These are phyloP conservation scores for Hippocampus barbouri DNA, from an alignment of 2,113 vertebrate species.

Conservation along the genomic window DNA sequence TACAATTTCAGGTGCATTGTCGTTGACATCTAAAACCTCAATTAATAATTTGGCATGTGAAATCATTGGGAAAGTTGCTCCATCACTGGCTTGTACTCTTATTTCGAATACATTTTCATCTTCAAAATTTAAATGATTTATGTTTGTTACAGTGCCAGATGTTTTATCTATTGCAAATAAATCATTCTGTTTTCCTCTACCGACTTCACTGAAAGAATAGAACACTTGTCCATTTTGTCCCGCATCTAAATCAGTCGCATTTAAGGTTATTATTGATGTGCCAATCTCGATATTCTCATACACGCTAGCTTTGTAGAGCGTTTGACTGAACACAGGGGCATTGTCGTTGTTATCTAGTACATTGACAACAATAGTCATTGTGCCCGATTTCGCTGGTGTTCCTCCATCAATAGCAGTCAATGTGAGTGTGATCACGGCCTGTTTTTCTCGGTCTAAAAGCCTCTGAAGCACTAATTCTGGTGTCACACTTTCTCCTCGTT, in stretches of 20 bases:
- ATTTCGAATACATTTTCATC: conserved; percentile 49
- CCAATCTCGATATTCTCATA: too few species aligned
- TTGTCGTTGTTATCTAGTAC: conserved; percentile 66
- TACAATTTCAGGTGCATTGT: conserved; percentile 54
- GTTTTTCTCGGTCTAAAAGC: conserved; percentile 60
- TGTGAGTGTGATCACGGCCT: conserved; percentile 40
- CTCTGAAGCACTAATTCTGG: conserved; percentile 68
- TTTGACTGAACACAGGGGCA: conserved; percentile 44
- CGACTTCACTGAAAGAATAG: conserved; percentile 40
- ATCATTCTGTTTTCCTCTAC: conserved; percentile 12
- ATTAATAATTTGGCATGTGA: conserved; percentile 37
- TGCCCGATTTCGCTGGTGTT: conserved; percentile 58
- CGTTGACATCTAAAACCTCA: conserved; percentile 56
- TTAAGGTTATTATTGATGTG: too few species aligned
- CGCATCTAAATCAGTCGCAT: conserved; percentile 52
- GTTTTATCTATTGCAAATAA: conserved; percentile 62
- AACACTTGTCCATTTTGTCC: conserved; percentile 46
- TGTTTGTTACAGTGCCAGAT: conserved; percentile 64
- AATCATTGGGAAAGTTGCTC: conserved; percentile 39
- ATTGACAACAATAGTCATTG: conserved; percentile 46
- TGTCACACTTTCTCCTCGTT: conserved; percentile 59
- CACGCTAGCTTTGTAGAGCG: not conserved
- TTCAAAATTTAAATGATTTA: conserved; percentile 56
- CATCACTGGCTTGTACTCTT: conserved; percentile 55
- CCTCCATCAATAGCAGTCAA: conserved; percentile 67